Percentiles rank a stretch among this genome's conserved stretches.
These are phyloP conservation scores for chimpanzee (Pan troglodytes) DNA, from an alignment of 2,113 vertebrate genomes.

Conservation along the genomic window NHGRI_mPanTro3-v2.1_pri NC_072404.2:31985001-31985500, in stretches of 20 bases:
- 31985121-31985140: background rate
- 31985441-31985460: background rate
- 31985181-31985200: background rate
- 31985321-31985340: too few relatives aligned
- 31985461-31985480: background rate
- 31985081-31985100: slow-evolving; percentile 58
- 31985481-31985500: background rate
- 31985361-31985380: background rate
- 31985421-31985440: background rate
- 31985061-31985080: slow-evolving; percentile 26
- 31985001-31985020: background rate
- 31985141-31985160: background rate
- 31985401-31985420: background rate
- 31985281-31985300: background rate
- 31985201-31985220: background rate
- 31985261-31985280: background rate
- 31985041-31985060: background rate
- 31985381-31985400: background rate
- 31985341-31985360: background rate
- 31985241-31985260: background rate
- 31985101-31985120: background rate
- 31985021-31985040: background rate
- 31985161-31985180: background rate
- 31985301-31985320: background rate
- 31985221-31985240: background rate